phyloP scores from a whole-genome alignment of 2,113 vertebrate species.

The Phalacrocorax brasilianus region DNA sequence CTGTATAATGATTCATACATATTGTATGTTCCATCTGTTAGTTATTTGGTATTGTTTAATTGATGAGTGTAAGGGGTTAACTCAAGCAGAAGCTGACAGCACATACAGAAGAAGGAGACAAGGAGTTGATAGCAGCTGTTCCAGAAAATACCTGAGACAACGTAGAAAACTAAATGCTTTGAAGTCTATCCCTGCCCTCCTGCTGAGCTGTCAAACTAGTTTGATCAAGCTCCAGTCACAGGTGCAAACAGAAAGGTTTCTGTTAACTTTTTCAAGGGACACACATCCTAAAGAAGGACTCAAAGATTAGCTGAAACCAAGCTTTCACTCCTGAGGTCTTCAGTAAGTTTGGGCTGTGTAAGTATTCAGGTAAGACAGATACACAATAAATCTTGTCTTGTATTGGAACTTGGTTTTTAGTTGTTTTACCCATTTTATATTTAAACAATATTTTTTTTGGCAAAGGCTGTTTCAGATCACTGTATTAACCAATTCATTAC shows the following conservation, averaged over 20 bases:
- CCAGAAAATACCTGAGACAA: conserved; percentile 37
- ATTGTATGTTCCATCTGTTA: background rate
- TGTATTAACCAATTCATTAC: background rate
- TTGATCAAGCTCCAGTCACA: conserved; percentile 45
- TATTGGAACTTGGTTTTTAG: background rate
- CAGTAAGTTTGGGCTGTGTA: background rate
- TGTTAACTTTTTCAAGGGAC: background rate
- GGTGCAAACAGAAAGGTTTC: conserved; percentile 28
- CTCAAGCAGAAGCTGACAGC: conserved; percentile 5
- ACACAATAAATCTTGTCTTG: background rate
- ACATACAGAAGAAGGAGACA: background rate
- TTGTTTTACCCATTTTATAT: background rate
- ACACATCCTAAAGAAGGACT: background rate
- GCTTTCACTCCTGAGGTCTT: background rate
- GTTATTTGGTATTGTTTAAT: conserved; percentile 27
- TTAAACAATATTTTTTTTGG: background rate
- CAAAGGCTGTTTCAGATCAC: background rate
- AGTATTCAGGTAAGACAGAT: background rate
- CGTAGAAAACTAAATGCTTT: conserved; percentile 28
- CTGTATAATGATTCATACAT: conserved; percentile 14
- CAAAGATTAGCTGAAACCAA: background rate
- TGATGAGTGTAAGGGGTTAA: conserved; percentile 48
- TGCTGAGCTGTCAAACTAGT: conserved; percentile 44
- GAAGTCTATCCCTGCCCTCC: conserved; percentile 40
- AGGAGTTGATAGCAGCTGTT: conserved; percentile 44